Evolutionary conservation across 2,888 invertebrate genomes (phyloP), one percentile per base, ranked within the genome.

Genomic region (Drosophila seclusa): DNA sequence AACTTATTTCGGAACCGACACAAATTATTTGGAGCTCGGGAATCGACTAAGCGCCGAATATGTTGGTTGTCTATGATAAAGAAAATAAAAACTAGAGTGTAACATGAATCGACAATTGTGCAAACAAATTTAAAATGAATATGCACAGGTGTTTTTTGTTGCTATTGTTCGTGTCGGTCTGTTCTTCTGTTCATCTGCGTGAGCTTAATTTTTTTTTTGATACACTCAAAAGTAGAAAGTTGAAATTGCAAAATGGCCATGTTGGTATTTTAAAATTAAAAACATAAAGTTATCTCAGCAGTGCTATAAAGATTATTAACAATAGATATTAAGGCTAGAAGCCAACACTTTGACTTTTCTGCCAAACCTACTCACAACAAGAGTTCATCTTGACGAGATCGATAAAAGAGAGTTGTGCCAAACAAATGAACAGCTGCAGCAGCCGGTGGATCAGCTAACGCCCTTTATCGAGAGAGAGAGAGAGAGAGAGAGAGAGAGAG

Each of bases 81-180:
- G 16, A 8, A 4, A 8, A 4, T 7, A 8, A 21, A 2, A 21
- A 5, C 2, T 0, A 0, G 5, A 21, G 21, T 7, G 7, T 0
- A 13, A 7, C 13, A 13, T 7, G 0, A 18, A 18, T 8, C 0
- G 0, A 45, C 21, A 45, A 7, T 3, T 45, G 45, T 45, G 21
- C 21, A 42, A 42, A 21, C 11, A 40, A 4, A 38, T 3, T 8
- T 0, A 0, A 38, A 3, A 18, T 11, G 24, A 7, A 45, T 45
- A 2, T 24, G 16, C 8, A 45, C 24, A 45, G 13, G 45, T 45
- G 21, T 45, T 45, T 45, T 24, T 21, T 24, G 31, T 10, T 31
- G 31, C 31, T 10, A 16, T 16, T 36, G 5, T 36, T 36, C 16
- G 0, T 24, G 13, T 21, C 7, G 1, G 21, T 21, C 13, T 45